These are phyloP conservation scores for Sternotherus odoratus DNA, from an alignment of 2,797 vertebrate genomes.

Conservation along the genomic window DNA sequence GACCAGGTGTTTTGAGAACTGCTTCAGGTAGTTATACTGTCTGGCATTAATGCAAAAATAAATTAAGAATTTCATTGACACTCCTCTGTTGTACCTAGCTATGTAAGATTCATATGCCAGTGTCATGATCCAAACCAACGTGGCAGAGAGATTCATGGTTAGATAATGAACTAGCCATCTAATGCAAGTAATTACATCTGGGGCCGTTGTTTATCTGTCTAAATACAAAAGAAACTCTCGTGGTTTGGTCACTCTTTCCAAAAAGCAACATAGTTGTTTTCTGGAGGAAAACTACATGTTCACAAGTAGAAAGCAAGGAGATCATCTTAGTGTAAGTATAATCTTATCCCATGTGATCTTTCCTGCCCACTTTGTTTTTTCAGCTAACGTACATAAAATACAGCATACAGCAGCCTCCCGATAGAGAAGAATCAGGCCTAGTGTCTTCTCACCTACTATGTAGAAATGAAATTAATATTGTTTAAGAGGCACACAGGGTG, in stretches of 20 bases:
- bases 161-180: not conserved
- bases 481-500: not conserved
- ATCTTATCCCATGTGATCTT: too few relatives aligned
- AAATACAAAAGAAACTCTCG: not conserved
- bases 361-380: not conserved
- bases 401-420: not conserved
- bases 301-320: not conserved
- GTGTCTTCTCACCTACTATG: not conserved
- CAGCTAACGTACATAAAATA: not conserved
- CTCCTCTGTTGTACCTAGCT: too few relatives aligned
- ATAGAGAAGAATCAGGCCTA: not conserved
- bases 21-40: conserved; percentile 85
- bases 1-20: conserved; percentile 88
- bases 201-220: not conserved
- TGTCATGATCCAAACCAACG: not conserved
- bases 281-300: not conserved
- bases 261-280: not conserved
- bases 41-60: not conserved
- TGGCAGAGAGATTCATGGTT: not conserved
- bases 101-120: not conserved
- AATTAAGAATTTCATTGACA: not conserved
- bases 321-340: not conserved
- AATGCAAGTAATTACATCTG: not conserved
- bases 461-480: not conserved
- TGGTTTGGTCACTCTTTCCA: not conserved